Evolutionary conservation across 2,113 vertebrate genomes (phyloP).

Genomic region (Rhinolophus ferrumequinum): DNA sequence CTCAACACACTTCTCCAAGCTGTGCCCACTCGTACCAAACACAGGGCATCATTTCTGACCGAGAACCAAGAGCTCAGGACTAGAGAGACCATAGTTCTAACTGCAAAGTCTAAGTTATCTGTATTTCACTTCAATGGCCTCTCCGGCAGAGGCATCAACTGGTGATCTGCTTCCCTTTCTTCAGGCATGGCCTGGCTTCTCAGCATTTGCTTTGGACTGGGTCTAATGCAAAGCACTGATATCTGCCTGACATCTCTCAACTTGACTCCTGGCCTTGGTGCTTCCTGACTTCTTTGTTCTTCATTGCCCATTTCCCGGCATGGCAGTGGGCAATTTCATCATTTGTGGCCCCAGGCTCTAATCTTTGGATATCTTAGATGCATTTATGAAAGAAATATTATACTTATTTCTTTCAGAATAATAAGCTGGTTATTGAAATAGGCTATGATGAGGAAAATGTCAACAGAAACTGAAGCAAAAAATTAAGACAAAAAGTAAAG

Average conservation of each 20-base stretch:
- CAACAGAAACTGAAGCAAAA: neutral
- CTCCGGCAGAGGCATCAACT: fast-evolving
- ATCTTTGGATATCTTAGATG: neutral
- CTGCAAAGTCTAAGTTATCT: neutral
- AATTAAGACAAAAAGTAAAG: neutral
- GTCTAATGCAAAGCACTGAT: neutral
- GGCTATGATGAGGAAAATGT: neutral
- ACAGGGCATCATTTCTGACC: neutral
- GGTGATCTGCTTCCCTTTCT: neutral
- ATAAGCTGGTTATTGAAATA: constrained; percentile 6
- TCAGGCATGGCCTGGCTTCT: neutral
- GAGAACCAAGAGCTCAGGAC: neutral
- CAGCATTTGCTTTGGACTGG: neutral
- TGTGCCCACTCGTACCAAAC: neutral
- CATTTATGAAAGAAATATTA: neutral
- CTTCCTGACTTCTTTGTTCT: neutral
- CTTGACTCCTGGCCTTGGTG: neutral
- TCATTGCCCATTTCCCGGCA: neutral
- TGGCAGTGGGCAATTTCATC: neutral
- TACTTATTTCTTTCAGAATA: neutral
- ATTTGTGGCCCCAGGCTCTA: neutral
- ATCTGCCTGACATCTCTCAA: neutral
- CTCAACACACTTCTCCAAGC: neutral
- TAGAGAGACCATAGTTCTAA: neutral
- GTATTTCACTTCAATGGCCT: neutral